Evolutionary conservation across 2,888 invertebrate genomes (phyloP).

Genomic region (Falcaria lacertinaria): DNA sequence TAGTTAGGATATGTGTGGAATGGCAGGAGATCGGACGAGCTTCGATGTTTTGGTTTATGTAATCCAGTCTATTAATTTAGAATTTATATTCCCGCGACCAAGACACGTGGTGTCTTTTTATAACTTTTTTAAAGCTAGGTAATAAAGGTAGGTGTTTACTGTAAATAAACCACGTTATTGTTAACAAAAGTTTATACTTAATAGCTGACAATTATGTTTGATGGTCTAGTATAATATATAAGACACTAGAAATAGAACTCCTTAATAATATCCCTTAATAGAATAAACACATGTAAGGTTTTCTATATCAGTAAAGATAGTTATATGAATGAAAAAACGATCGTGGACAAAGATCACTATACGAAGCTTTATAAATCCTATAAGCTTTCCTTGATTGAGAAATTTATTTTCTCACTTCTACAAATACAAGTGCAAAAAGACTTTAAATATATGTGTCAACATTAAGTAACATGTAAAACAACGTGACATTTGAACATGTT

Average conservation of each 20-base stretch:
- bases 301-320: no score
- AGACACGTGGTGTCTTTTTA: conserved; percentile 26
- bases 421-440: not conserved
- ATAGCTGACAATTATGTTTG: no score
- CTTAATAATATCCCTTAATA: no score
- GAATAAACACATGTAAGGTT: no score
- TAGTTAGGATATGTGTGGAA: conserved; percentile 44
- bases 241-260: no score
- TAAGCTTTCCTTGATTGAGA: not conserved
- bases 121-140: conserved; percentile 24
- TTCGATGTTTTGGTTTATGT: conserved; percentile 55
- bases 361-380: not conserved
- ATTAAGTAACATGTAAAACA: conserved; percentile 15
- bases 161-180: conserved; percentile 11
- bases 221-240: no score
- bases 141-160: conserved; percentile 25
- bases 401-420: not conserved
- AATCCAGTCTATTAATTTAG: conserved; percentile 53
- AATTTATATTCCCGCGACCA: conserved; percentile 30
- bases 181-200: not conserved
- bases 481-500: conserved; percentile 24
- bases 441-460: not conserved
- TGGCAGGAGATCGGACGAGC: conserved; percentile 33
- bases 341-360: not conserved
- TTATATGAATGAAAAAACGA: no score